These are phyloP conservation scores for Balanococcus diminutus DNA, from an alignment of 2,888 invertebrate species.

Conservation along the genomic window DNA sequence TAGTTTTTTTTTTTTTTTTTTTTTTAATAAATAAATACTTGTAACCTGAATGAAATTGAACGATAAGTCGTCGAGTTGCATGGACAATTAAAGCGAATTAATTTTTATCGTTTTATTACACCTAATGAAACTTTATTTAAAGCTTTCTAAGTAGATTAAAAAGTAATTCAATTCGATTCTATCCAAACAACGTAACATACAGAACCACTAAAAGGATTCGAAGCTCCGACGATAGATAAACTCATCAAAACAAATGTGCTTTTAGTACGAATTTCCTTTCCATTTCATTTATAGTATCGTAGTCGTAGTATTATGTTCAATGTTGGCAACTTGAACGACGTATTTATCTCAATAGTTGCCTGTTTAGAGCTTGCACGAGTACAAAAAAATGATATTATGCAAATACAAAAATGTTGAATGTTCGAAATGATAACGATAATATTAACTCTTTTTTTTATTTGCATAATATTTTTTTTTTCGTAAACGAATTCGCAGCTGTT, in stretches of 20 bases:
- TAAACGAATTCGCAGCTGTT: background rate
- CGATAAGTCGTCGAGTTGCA: background rate
- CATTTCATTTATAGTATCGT: background rate
- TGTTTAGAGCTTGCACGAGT: background rate
- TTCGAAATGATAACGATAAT: background rate
- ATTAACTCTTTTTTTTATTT: background rate
- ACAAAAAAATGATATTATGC: background rate
- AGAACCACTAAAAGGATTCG: background rate
- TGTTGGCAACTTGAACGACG: background rate
- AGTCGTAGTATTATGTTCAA: no score
- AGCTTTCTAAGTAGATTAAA: background rate
- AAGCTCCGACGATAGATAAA: background rate
- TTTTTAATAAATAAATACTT: no score
- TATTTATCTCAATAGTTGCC: conserved; percentile 14
- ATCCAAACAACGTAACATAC: background rate
- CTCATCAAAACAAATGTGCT: conserved; percentile 13
- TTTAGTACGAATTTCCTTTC: conserved; percentile 7
- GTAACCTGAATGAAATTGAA: background rate
- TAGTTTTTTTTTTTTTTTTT: no score
- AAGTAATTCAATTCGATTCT: background rate
- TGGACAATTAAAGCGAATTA: background rate
- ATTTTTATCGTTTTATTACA: background rate
- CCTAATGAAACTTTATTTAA: background rate
- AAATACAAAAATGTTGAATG: background rate
- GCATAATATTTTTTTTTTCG: background rate